Base-by-base conservation (phyloP, 2,888 invertebrate genomes). In the Platycheirus albimanus region DNA sequence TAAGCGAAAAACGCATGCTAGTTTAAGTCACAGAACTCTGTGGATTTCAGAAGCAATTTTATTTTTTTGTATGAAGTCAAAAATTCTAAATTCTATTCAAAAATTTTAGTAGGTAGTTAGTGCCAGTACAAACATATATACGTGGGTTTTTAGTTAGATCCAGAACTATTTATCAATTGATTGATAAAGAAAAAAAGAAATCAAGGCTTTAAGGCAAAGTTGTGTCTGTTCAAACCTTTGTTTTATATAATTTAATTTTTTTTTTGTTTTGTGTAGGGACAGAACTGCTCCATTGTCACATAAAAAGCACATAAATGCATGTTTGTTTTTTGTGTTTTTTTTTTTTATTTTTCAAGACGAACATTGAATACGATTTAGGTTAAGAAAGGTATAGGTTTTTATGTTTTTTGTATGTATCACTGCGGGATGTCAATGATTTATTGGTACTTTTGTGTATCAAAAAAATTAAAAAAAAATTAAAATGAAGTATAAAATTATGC, bases 1-100 rank as follows among this genome's bases (percentile, higher is more conserved):
- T 49, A 78, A 85, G 64, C 67, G 30, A 79, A 70, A 66, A 66
- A 56, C 24, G 19, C 80, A 79, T 77, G 72, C 72, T 71, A 43
- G 36, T 77, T 47, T 63, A 24, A n/a, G 24, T 8, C 30, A 33
- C 30, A 33, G 33, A 61, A 58, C 13, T 66, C 41, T 38, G 63
- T 45, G 38, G 11, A 38, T 24, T 33, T 75, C 49, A 47, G 38
- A 70, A 75, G 69, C 75, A n/a, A 24, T 45, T 15, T 38, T 36
- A 19, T 43, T 56, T 56, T 54, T 47, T 41, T n/a, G n/a, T n/a
- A n/a, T 64, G 30, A 66, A 43, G 7, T 33, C 38, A 24, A 47
- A 47, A 71, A 52, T 33, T 5, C 28, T 11, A 41, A 6, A 30
- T 43, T 43, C 19, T 54, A 13, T 4, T 30, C 10, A 54, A 17